Conservation (phyloP, 1,140 invertebrate species). For the Medauroidea extradentata region DNA sequence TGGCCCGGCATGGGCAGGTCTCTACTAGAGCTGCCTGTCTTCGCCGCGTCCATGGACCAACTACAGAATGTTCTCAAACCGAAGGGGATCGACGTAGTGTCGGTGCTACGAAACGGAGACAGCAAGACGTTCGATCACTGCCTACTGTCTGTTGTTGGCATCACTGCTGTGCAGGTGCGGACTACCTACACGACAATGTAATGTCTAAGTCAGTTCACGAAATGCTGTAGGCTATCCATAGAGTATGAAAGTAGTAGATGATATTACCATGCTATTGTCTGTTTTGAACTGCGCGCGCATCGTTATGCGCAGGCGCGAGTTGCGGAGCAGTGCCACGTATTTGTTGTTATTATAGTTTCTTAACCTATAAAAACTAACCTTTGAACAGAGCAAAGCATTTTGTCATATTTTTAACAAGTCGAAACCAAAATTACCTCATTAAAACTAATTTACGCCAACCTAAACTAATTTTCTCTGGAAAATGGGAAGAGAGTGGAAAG, state of each 20-base stretch:
- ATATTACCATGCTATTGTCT: not conserved
- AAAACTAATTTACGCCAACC: no score
- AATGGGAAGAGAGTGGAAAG: no score
- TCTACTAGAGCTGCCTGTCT: conserved; percentile 13
- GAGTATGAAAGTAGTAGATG: not conserved
- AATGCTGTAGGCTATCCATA: not conserved
- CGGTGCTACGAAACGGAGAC: conserved; percentile 71
- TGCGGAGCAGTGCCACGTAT: no score
- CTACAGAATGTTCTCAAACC: conserved; percentile 70
- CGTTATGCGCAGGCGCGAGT: no score
- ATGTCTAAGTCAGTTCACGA: not conserved
- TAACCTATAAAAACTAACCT: no score
- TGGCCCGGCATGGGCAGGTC: conserved; percentile 57
- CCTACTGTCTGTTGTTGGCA: conserved; percentile 84
- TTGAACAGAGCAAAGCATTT: no score
- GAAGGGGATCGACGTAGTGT: conserved; percentile 74
- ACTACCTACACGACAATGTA: no score
- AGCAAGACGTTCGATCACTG: conserved; percentile 76
- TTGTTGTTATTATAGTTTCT: no score
- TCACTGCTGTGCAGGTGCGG: conserved; percentile 83
- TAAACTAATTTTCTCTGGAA: no score
- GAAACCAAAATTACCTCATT: no score
- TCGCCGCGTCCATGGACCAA: conserved; percentile 26
- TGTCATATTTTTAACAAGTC: no score
- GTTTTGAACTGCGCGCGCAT: no score